Evolutionary conservation across 2,888 invertebrate species (phyloP).

Genomic region (Tipula lateralis): DNA sequence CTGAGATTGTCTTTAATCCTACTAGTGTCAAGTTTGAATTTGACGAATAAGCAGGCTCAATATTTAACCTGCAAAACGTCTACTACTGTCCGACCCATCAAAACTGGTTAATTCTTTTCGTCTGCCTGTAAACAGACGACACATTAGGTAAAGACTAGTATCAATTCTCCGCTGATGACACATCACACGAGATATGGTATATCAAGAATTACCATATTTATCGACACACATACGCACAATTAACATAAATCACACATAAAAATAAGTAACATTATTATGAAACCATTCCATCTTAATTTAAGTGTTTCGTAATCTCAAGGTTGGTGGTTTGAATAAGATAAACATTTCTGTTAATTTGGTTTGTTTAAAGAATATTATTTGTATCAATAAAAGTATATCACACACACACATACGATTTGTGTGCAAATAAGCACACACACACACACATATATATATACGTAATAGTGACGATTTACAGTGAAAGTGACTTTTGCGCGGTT

Average conservation of each 20-base stretch:
- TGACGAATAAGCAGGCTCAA: too few relatives aligned
- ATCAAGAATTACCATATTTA: not conserved
- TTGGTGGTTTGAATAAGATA: not conserved
- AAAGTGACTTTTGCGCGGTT: not conserved
- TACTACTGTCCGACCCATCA: too few relatives aligned
- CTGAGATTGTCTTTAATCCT: too few relatives aligned
- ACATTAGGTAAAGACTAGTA: not conserved
- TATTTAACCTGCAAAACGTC: too few relatives aligned
- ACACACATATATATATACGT: too few relatives aligned
- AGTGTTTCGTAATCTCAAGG: not conserved
- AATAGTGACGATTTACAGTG: not conserved
- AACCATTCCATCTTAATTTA: slow-evolving; percentile 11
- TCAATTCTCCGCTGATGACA: not conserved
- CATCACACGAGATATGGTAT: not conserved
- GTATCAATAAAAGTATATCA: not conserved
- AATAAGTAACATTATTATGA: slow-evolving; percentile 1
- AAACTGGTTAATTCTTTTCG: too few relatives aligned
- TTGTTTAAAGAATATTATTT: not conserved
- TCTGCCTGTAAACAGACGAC: too few relatives aligned
- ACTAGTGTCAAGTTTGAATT: too few relatives aligned
- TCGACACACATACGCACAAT: not conserved
- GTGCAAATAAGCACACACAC: too few relatives aligned
- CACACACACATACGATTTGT: not conserved
- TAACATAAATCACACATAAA: not conserved
- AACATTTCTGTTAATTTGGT: not conserved